A percentile compares a stretch with the other conserved stretches of the same genome.
Conservation (phyloP, 1,140 invertebrate genomes). For the Drosophila sulfurigaster region DNA sequence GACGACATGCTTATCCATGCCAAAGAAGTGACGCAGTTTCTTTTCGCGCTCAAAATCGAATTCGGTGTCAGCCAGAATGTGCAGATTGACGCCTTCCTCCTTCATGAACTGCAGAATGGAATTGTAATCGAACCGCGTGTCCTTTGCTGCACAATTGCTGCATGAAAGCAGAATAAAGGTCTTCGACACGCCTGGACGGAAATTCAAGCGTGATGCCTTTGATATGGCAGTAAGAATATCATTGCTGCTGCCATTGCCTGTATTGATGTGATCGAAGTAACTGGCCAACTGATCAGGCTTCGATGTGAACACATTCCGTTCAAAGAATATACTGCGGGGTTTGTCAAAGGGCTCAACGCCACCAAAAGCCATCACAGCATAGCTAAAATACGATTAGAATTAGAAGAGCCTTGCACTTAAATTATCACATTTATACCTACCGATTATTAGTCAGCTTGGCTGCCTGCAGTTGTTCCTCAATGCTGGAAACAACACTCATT, state of each 20-base stretch:
- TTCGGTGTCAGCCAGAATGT: constrained; percentile 93
- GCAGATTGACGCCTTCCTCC: constrained; percentile 92
- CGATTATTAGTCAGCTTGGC: constrained; percentile 88
- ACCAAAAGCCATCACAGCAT: constrained; percentile 92
- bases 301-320: constrained; percentile 89
- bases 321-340: constrained; percentile 89
- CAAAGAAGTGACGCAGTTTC: constrained; percentile 90
- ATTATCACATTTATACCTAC: constrained; percentile 79
- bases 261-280: constrained; percentile 84
- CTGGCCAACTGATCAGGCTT: constrained; percentile 85
- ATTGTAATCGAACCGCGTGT: constrained; percentile 92
- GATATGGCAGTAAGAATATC: constrained; percentile 92
- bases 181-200: constrained; percentile 93
- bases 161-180: constrained; percentile 94
- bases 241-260: constrained; percentile 86
- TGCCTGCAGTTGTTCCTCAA: constrained; percentile 89
- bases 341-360: constrained; percentile 89
- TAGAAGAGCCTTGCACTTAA: background rate
- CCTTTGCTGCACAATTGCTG: constrained; percentile 88
- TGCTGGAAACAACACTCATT: constrained; percentile 87
- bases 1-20: constrained; percentile 90
- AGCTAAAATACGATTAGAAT: constrained; percentile 85
- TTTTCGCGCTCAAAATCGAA: constrained; percentile 90
- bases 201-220: constrained; percentile 90
- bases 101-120: constrained; percentile 91